Conservation (phyloP, 2,797 vertebrate species). For the Malurus leucopterus region DNA sequence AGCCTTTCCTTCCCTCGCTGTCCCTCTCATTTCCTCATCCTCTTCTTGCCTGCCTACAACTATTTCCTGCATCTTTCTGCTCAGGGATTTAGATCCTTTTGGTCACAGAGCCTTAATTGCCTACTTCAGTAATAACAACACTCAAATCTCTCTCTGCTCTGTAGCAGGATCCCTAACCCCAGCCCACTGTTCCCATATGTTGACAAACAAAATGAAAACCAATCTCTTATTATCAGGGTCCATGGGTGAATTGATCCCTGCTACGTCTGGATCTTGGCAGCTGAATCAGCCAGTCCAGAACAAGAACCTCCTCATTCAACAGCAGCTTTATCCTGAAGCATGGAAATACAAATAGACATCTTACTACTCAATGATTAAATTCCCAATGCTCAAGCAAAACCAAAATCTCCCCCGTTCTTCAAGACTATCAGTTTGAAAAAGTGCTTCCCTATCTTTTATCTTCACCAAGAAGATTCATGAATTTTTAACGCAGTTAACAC, state of each 20-base stretch:
- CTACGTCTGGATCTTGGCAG: neutral
- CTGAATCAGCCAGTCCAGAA: neutral
- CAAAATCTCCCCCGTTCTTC: neutral
- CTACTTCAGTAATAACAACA: neutral
- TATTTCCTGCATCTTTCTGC: neutral
- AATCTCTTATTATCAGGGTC: neutral
- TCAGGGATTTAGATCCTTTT: neutral
- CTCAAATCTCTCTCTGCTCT: neutral
- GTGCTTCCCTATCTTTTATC: neutral
- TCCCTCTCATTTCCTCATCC: neutral
- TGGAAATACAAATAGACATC: neutral
- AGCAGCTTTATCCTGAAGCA: neutral
- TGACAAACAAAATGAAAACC: neutral
- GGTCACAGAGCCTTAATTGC: neutral
- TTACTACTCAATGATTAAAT: neutral
- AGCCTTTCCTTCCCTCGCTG: neutral
- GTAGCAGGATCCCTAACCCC: neutral
- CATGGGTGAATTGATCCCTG: accelerated
- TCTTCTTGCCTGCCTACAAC: neutral
- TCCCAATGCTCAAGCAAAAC: neutral
- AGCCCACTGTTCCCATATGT: neutral
- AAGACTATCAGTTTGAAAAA: neutral
- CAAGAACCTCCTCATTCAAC: neutral
- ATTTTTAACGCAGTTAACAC: neutral
- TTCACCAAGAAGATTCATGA: neutral